Evolutionary conservation across 2,797 vertebrate genomes (phyloP).

Genomic region (Molossus alvarezi): DNA sequence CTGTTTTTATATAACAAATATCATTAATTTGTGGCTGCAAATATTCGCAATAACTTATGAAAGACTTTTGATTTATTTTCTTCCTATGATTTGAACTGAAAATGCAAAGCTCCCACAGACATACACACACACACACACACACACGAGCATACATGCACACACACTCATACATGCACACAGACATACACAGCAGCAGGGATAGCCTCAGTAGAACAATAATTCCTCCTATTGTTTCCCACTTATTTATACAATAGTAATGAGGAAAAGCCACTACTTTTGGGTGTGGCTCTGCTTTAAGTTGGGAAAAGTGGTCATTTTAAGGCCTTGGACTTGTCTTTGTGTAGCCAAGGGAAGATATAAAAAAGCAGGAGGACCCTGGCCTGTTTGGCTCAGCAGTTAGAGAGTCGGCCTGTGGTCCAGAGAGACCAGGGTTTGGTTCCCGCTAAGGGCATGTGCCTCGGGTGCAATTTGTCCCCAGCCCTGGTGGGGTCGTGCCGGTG

Average conservation of each 20-base stretch:
- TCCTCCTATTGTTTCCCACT: not conserved
- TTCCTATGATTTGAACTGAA: not conserved
- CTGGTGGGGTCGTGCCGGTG: no score
- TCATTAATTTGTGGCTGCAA: not conserved
- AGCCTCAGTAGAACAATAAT: not conserved
- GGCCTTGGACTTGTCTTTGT: not conserved
- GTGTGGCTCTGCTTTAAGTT: not conserved
- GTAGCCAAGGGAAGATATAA: not conserved
- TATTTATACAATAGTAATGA: conserved; percentile 23
- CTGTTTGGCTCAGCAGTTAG: no score
- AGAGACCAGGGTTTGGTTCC: no score
- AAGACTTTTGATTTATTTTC: conserved; percentile 57
- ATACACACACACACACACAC: not conserved
- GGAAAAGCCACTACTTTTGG: not conserved
- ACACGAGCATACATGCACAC: not conserved
- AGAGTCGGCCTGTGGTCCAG: no score
- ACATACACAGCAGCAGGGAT: not conserved
- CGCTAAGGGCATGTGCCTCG: no score
- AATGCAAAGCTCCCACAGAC: not conserved
- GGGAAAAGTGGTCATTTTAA: not conserved
- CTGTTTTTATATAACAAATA: conserved; percentile 7
- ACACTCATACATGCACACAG: no score
- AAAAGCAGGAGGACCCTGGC: not conserved
- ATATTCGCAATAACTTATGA: conserved; percentile 13
- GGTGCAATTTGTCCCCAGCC: no score